Conservation (phyloP, 2,888 invertebrate species). For the Oligia latruncula region DNA sequence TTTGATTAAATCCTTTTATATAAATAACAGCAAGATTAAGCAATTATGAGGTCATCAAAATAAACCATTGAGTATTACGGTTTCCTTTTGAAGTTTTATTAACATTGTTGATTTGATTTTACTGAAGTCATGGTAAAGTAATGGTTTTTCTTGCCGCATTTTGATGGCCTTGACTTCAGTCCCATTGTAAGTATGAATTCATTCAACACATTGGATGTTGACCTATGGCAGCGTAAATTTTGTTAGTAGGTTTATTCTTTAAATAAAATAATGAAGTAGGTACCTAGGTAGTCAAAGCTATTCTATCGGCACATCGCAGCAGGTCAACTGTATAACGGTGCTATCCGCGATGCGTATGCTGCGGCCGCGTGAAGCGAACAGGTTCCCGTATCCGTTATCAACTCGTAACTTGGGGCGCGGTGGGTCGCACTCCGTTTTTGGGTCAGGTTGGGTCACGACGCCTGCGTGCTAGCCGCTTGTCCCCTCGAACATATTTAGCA, state of each 20-base stretch:
- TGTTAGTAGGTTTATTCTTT: background rate
- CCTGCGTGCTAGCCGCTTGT: conserved; percentile 83
- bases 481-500: conserved; percentile 80
- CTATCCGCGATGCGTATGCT: conserved; percentile 71
- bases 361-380: conserved; percentile 77
- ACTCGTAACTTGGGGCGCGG: conserved; percentile 83
- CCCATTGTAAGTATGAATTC: background rate
- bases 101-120: background rate
- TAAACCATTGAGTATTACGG: background rate
- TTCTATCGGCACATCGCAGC: conserved; percentile 59
- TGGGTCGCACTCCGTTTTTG: conserved; percentile 85
- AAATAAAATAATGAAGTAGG: conserved; percentile 1
- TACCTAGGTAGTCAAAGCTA: conserved; percentile 14
- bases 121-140: background rate
- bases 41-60: conserved; percentile 16
- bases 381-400: conserved; percentile 87
- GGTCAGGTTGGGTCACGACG: conserved; percentile 89
- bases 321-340: conserved; percentile 80
- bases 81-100: background rate
- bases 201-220: conserved; percentile 14
- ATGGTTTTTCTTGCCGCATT: background rate
- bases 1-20: conserved; percentile 36
- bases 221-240: conserved; percentile 23
- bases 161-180: background rate
- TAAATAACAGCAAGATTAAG: conserved; percentile 22